Evolutionary conservation across 2,888 invertebrate species (phyloP).

Genomic region (Drosophila nr. medialis): DNA sequence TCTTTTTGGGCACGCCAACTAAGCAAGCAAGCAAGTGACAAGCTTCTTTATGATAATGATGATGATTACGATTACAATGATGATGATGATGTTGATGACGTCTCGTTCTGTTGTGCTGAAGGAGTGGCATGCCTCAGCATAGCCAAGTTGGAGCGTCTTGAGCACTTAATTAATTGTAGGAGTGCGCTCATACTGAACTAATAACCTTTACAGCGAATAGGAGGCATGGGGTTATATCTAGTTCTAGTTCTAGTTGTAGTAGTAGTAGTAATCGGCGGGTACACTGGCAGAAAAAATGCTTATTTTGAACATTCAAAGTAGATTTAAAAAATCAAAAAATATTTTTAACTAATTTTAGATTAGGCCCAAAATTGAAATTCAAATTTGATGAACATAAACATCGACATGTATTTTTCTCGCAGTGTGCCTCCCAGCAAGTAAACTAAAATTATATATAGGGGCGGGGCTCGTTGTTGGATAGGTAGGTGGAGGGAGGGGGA

Average conservation of each 20-base stretch:
- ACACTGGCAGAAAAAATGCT: not conserved
- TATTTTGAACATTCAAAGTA: not conserved
- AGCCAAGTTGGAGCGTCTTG: conserved; percentile 54
- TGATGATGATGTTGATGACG: conserved; percentile 31
- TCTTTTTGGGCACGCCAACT: conserved; percentile 55
- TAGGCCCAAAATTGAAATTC: not conserved
- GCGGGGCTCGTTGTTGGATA: not conserved
- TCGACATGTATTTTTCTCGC: not conserved
- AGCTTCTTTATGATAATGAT: conserved; percentile 27
- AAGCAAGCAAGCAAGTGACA: conserved; percentile 13
- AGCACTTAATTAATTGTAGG: conserved; percentile 79
- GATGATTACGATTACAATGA: conserved; percentile 23
- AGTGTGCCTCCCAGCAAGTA: not conserved
- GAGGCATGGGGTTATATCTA: not conserved
- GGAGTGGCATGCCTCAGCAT: conserved; percentile 45
- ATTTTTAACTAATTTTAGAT: not conserved
- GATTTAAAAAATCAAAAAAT: not conserved
- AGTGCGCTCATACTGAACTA: conserved; percentile 76
- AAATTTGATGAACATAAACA: not conserved
- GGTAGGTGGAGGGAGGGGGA: conserved; percentile 1
- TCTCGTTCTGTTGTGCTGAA: conserved; percentile 18
- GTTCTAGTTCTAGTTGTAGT: not conserved
- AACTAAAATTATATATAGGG: not conserved
- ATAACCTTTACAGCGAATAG: conserved; percentile 59
- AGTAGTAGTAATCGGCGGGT: too few species aligned